A percentile compares a stretch with the other conserved stretches of the same genome.
Evolutionary conservation across 1,140 invertebrate species (phyloP).

Genomic region (Varroa destructor): DNA sequence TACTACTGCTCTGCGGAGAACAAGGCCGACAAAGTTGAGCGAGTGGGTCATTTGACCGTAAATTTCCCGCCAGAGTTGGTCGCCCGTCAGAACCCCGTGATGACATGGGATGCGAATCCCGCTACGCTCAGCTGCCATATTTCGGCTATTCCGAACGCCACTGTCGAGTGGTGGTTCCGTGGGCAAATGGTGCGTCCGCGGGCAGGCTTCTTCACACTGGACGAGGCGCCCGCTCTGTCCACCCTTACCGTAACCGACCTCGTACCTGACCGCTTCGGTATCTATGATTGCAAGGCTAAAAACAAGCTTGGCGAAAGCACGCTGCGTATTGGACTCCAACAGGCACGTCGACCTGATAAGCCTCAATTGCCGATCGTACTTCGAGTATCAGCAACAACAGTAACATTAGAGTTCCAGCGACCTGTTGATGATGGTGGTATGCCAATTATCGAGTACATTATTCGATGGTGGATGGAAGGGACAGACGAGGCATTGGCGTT

Average conservation of each 20-base stretch:
- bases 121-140: conserved; percentile 77
- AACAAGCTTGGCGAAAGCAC: conserved; percentile 57
- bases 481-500: conserved; percentile 25
- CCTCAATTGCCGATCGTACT: conserved; percentile 29
- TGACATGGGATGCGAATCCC: conserved; percentile 59
- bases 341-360: conserved; percentile 46
- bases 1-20: conserved; percentile 75
- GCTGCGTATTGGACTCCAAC: conserved; percentile 54
- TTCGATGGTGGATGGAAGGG: conserved; percentile 27
- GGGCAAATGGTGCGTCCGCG: conserved; percentile 34
- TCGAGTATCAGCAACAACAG: conserved; percentile 54
- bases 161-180: conserved; percentile 61
- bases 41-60: conserved; percentile 59
- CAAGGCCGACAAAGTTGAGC: conserved; percentile 39
- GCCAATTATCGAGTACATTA: conserved; percentile 51
- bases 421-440: conserved; percentile 58
- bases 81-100: conserved; percentile 41
- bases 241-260: conserved; percentile 47
- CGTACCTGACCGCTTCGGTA: conserved; percentile 52
- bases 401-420: conserved; percentile 58
- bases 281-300: conserved; percentile 65
- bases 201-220: conserved; percentile 32
- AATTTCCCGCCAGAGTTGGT: conserved; percentile 40
- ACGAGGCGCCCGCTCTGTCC: conserved; percentile 19
- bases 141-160: conserved; percentile 77